Evolutionary conservation across 2,797 vertebrate genomes (phyloP).

Genomic region (Lophius americanus): DNA sequence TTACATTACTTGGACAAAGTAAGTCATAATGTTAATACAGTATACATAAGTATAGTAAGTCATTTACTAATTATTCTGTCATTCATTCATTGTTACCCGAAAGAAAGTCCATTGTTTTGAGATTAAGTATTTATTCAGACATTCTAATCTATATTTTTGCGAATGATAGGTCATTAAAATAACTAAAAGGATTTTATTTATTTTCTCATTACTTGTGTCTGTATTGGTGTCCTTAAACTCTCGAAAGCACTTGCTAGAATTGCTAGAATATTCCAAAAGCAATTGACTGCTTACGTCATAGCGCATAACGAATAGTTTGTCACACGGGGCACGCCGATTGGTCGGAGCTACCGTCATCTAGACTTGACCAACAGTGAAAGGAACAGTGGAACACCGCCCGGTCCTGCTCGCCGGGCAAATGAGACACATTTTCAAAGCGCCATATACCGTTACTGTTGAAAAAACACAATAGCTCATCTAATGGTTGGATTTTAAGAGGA

Average conservation of each 20-base stretch:
- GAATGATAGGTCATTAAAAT: too few relatives aligned
- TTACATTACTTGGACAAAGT: too few relatives aligned
- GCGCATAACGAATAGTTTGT: constrained; percentile 18
- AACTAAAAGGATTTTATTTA: too few relatives aligned
- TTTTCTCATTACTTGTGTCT: too few relatives aligned
- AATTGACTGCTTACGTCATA: constrained; percentile 65
- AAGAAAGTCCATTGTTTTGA: too few relatives aligned
- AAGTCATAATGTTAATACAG: too few relatives aligned
- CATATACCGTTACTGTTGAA: constrained; percentile 17
- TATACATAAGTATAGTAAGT: too few relatives aligned
- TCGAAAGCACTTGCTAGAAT: constrained; percentile 15
- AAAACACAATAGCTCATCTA: constrained; percentile 36
- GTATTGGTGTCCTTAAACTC: not conserved
- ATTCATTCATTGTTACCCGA: too few relatives aligned
- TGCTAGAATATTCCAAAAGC: constrained; percentile 80
- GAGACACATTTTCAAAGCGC: not conserved
- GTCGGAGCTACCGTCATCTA: constrained; percentile 35
- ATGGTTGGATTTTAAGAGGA: not conserved
- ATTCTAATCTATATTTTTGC: too few relatives aligned
- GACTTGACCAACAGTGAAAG: not conserved
- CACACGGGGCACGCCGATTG: constrained; percentile 43
- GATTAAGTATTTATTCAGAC: too few relatives aligned
- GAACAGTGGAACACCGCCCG: constrained; percentile 54
- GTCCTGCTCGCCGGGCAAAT: not conserved
- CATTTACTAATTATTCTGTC: too few relatives aligned